A percentile compares a stretch with the other conserved stretches of the same genome.
These are phyloP conservation scores for Apis dorsata DNA, from an alignment of 1,140 invertebrate species.

Conservation along the genomic window DNA sequence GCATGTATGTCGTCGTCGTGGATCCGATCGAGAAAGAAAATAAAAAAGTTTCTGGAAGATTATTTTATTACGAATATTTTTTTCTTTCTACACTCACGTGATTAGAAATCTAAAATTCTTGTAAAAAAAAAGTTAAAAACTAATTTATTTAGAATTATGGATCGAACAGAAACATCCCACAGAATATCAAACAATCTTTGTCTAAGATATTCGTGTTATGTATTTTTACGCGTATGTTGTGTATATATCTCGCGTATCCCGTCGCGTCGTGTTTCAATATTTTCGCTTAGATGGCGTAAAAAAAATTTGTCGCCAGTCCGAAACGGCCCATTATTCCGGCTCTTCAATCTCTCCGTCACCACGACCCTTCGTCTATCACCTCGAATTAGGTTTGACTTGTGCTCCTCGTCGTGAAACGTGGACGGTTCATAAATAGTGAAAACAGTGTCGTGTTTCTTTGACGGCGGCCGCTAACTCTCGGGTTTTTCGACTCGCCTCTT, in stretches of 20 bases:
- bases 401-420: not conserved
- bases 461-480: constrained; percentile 16
- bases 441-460: constrained; percentile 59
- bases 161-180: not conserved
- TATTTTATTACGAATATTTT: no score
- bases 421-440: constrained; percentile 61
- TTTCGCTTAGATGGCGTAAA: constrained; percentile 11
- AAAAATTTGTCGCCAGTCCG: not conserved
- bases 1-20: no score
- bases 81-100: no score
- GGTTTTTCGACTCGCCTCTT: constrained; percentile 52
- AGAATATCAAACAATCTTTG: not conserved
- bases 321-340: not conserved
- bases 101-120: no score
- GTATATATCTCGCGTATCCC: no score
- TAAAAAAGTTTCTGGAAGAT: no score
- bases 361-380: constrained; percentile 40
- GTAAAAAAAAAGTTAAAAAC: not conserved
- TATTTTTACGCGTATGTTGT: not conserved
- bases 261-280: constrained; percentile 15
- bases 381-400: constrained; percentile 37
- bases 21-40: no score
- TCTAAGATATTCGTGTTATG: no score
- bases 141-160: no score
- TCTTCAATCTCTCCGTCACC: constrained; percentile 16